Evolutionary conservation across 2,113 vertebrate genomes (phyloP), one percentile per base, ranked within the genome.

Genomic region (Myrmophylax atrothorax): DNA sequence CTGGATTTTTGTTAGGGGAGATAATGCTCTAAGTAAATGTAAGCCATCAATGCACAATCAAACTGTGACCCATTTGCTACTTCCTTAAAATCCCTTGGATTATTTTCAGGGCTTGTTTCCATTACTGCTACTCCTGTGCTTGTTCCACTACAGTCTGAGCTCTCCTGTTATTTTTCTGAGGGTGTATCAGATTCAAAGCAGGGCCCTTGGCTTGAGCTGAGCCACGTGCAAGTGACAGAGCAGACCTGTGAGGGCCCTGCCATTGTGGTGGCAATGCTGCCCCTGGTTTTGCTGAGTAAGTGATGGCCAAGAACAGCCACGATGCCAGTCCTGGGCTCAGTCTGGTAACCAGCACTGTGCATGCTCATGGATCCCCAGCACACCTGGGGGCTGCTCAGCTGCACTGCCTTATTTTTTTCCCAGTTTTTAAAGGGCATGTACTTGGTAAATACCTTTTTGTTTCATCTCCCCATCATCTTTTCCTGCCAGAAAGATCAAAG

Each of bases 1-100:
- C 93, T 97, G 84, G 78, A 84, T 93, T 95, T 94, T 92, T 97
- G 47, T 86, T 96, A 84, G 68, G 82, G 87, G 52, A 96, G 82
- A 77, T 86, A 96, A 95, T 75, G 93, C 64, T 88, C 74, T 84
- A 91, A 55, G 80, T 67, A 90, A 84, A 83, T 28, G 81, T 58
- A 66, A 90, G 82, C 81, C 59, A 56, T 26, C 53, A 52, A 70
- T 59, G 74, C 63, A 68, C 50, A 42, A 52, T 62, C 72, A 42
- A 67, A 60, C 59, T 74, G n/a, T 58, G 67, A 89, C 74, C 94
- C 42, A 19, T 63, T 79, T 93, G 68, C 86, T 90, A 56, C 88
- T 91, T 90, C 75, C 85, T 85, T 90, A 90, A 94, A 93, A 90
- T 73, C 89, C 44, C 29, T 22, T 90, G 90, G 93, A 85, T 79